A percentile compares a stretch with the other conserved stretches of the same genome.
These are phyloP conservation scores for Smithornis capensis DNA, from an alignment of 2,113 vertebrate species.

Conservation along the genomic window DNA sequence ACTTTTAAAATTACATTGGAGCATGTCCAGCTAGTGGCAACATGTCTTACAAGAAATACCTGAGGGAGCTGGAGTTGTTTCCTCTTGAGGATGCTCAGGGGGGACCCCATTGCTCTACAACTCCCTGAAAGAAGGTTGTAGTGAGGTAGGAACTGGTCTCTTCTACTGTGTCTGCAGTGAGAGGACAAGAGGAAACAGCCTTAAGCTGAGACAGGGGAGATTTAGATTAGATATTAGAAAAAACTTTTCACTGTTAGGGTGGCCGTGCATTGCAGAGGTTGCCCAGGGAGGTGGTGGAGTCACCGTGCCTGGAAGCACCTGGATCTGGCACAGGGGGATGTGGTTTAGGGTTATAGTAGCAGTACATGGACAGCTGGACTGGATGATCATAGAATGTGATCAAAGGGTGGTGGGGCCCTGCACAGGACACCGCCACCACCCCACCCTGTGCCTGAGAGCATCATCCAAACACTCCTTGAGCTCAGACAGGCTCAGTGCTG, in stretches of 20 bases:
- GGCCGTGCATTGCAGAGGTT: fast-evolving
- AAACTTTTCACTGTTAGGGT: background rate
- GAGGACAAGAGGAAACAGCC: background rate
- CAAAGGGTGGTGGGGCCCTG: no score
- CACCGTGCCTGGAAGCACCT: no score
- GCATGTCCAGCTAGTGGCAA: background rate
- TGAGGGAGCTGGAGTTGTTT: background rate
- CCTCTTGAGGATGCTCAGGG: background rate
- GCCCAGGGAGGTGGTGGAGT: no score
- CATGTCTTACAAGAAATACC: background rate
- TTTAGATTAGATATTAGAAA: background rate
- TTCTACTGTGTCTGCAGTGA: no score
- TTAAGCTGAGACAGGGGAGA: background rate
- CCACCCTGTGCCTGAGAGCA: fast-evolving
- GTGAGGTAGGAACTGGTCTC: no score
- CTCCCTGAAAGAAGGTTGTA: no score
- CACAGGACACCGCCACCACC: background rate
- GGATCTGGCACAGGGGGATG: background rate
- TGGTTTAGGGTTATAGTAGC: background rate
- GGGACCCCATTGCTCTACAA: background rate
- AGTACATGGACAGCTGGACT: fast-evolving
- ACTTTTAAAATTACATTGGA: background rate
- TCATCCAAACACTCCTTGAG: background rate
- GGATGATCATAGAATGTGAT: fast-evolving
- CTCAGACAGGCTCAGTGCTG: no score